Percentiles rank a stretch among this genome's conserved stretches.
Conservation (phyloP, 2,888 invertebrate genomes). For the Himalopsyche kuldschensis region DNA sequence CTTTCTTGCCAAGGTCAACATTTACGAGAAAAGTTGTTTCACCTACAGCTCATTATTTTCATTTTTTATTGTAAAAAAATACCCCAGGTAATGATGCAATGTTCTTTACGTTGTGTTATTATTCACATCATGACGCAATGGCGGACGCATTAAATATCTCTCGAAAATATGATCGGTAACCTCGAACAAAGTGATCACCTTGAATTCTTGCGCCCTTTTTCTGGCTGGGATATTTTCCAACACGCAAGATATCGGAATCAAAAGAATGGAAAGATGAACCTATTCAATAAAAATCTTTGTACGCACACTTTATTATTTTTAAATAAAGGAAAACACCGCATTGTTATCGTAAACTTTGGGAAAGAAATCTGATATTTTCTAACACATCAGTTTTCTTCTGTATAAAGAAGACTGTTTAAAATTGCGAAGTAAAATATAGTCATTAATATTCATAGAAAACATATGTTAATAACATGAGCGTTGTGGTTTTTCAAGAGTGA, state of each 20-base stretch:
- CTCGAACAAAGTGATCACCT: neutral
- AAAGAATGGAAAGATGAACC: neutral
- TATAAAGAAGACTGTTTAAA: neutral
- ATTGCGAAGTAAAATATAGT: too few species aligned
- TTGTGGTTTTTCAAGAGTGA: too few species aligned
- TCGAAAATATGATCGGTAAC: neutral
- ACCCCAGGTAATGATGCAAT: neutral
- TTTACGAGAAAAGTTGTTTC: neutral
- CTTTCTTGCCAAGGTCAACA: neutral
- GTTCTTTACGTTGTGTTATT: neutral
- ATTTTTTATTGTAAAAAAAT: neutral
- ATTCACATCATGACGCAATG: neutral
- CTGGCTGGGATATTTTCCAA: neutral
- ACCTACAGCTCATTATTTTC: neutral
- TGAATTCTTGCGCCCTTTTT: neutral
- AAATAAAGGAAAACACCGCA: neutral
- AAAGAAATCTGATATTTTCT: neutral
- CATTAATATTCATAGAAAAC: too few species aligned
- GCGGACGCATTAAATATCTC: neutral
- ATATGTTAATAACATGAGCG: too few species aligned
- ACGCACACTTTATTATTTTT: neutral
- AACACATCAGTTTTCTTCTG: neutral
- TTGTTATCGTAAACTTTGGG: neutral
- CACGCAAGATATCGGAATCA: neutral
- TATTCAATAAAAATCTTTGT: neutral